Evolutionary conservation across 1,140 invertebrate genomes (phyloP).

Genomic region (Chrysoperla carnea): DNA sequence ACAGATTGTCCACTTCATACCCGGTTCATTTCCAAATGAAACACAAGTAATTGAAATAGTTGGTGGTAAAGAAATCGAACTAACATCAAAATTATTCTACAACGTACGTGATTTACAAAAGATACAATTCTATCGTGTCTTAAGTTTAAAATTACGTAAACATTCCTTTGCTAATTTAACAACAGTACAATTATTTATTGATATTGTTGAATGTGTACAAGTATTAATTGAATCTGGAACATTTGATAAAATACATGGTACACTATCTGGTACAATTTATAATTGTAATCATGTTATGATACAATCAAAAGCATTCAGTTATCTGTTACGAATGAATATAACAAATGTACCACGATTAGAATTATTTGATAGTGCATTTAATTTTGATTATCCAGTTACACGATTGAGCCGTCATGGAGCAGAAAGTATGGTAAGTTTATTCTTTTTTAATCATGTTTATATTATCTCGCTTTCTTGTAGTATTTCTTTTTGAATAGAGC

Average conservation of each 20-base stretch:
- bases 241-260: slow-evolving; percentile 32
- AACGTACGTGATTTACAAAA: slow-evolving; percentile 24
- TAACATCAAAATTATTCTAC: slow-evolving; percentile 27
- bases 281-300: slow-evolving; percentile 34
- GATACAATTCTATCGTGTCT: slow-evolving; percentile 26
- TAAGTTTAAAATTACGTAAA: slow-evolving; percentile 26
- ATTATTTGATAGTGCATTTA: slow-evolving; percentile 37
- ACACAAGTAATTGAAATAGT: slow-evolving; percentile 35
- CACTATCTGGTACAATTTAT: slow-evolving; percentile 33
- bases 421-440: slow-evolving; percentile 30
- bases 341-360: slow-evolving; percentile 31
- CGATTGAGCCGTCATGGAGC: slow-evolving; percentile 30
- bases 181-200: slow-evolving; percentile 27
- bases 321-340: slow-evolving; percentile 36
- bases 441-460: background rate
- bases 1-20: slow-evolving; percentile 31
- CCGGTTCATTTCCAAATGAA: slow-evolving; percentile 29
- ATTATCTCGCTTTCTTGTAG: background rate
- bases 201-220: slow-evolving; percentile 29
- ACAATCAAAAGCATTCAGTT: slow-evolving; percentile 40
- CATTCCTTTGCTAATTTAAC: slow-evolving; percentile 33
- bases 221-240: slow-evolving; percentile 31
- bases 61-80: slow-evolving; percentile 33
- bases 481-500: background rate
- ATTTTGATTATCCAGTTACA: slow-evolving; percentile 30